These are phyloP conservation scores for Jacana jacana DNA, from an alignment of 2,113 vertebrate genomes.

Conservation along the genomic window DNA sequence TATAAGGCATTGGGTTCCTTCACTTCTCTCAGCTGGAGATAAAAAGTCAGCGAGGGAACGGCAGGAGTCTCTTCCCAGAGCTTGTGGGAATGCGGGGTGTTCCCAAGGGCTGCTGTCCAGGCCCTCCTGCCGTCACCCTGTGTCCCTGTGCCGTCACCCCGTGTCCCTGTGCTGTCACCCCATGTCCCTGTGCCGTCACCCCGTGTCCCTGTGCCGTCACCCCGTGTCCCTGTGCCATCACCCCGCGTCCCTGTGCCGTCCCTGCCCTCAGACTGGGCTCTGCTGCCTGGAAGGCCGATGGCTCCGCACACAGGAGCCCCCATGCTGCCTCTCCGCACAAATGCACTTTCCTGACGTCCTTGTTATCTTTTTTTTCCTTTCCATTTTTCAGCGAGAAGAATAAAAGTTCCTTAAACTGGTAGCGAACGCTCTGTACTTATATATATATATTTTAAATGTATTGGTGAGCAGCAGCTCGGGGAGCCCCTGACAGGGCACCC, in stretches of 20 bases:
- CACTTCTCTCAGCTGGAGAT: neutral
- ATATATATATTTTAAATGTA: too few species aligned
- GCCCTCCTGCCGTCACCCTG: neutral
- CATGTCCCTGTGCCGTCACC: too few species aligned
- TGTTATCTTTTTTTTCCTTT: rapidly evolving
- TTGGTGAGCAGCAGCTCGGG: neutral
- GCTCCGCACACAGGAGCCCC: rapidly evolving
- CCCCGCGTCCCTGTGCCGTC: too few species aligned
- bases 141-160: too few species aligned
- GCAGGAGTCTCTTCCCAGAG: neutral
- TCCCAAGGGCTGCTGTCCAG: rapidly evolving
- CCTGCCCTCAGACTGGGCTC: too few species aligned
- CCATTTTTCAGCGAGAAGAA: neutral
- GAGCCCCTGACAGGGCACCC: too few species aligned
- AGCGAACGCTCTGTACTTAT: too few species aligned
- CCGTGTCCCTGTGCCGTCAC: too few species aligned
- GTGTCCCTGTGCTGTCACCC: too few species aligned
- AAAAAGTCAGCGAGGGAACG: neutral
- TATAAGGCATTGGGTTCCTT: neutral
- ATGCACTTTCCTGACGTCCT: neutral
- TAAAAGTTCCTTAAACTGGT: neutral
- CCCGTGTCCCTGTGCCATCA: too few species aligned
- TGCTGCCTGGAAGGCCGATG: rapidly evolving
- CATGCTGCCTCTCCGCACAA: too few species aligned
- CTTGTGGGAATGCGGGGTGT: rapidly evolving